Conservation (phyloP, 2,888 invertebrate genomes). For the Caenorhabditis sp. region DNA sequence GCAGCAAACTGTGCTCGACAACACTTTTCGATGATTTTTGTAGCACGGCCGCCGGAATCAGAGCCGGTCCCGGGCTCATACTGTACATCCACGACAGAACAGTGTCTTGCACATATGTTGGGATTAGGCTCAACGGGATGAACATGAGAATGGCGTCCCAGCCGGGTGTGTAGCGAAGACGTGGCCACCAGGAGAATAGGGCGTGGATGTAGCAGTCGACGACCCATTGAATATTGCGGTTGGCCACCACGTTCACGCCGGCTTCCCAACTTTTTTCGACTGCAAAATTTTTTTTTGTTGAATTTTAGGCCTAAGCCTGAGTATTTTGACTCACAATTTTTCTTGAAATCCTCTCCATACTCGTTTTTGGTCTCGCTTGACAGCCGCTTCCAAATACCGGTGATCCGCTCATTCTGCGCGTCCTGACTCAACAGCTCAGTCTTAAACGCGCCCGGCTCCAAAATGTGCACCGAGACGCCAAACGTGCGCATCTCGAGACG, state of each 20-base stretch:
- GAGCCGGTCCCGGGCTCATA: conserved; percentile 53
- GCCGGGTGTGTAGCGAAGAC: conserved; percentile 56
- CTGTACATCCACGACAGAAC: conserved; percentile 45
- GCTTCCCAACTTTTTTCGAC: conserved; percentile 54
- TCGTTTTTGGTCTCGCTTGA: conserved; percentile 57
- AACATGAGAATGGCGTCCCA: conserved; percentile 64
- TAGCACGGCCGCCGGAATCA: conserved; percentile 36
- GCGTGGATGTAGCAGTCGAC: conserved; percentile 62
- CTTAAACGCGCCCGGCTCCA: conserved; percentile 68
- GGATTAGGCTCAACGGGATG: conserved; percentile 56
- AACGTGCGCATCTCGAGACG: conserved; percentile 57
- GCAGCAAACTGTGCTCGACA: too few relatives aligned
- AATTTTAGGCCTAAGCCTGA: not conserved
- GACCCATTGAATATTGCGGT: conserved; percentile 60
- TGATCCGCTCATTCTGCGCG: conserved; percentile 58
- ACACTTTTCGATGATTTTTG: conserved; percentile 1
- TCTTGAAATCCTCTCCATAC: conserved; percentile 68
- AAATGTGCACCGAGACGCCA: conserved; percentile 56
- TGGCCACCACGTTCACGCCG: conserved; percentile 59
- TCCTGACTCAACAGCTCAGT: conserved; percentile 59
- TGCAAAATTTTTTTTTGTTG: conserved; percentile 7
- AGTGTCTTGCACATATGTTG: conserved; percentile 52
- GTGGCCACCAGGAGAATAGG: conserved; percentile 53
- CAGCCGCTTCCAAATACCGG: conserved; percentile 56
- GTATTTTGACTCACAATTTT: conserved; percentile 57